Conservation (phyloP, 2,113 vertebrate genomes). For the Crotalus viridis region DNA sequence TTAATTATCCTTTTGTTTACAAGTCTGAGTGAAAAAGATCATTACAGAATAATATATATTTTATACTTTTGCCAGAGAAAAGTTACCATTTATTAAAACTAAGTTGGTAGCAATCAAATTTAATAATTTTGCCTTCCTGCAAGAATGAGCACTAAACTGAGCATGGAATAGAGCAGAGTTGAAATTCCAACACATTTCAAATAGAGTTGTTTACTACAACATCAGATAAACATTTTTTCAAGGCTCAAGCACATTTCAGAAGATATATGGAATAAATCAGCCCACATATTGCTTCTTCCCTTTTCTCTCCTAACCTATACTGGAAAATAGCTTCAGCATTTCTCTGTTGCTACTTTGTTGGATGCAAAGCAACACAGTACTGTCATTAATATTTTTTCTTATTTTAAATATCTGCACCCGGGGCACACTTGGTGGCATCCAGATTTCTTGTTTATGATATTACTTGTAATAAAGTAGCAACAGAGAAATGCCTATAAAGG, state of each 20-base stretch:
- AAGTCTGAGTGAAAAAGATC: constrained; percentile 18
- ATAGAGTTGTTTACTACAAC: neutral
- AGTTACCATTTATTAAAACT: constrained; percentile 26
- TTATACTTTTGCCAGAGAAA: constrained; percentile 26
- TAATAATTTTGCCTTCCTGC: neutral
- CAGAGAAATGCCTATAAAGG: too few species aligned
- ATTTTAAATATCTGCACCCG: neutral
- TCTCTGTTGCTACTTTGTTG: neutral
- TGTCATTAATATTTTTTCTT: neutral
- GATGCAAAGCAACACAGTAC: neutral
- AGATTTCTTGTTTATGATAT: neutral
- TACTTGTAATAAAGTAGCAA: neutral
- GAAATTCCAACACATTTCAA: neutral
- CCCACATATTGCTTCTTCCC: neutral
- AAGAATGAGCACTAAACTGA: neutral
- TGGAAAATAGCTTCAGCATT: neutral
- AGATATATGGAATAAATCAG: neutral
- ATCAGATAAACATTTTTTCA: neutral
- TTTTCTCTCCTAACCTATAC: neutral
- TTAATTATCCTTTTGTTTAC: constrained; percentile 40
- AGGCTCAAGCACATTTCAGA: neutral
- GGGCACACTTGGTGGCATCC: neutral
- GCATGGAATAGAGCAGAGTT: neutral
- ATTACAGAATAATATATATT: constrained; percentile 16
- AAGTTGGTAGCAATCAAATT: constrained; percentile 25